Evolutionary conservation across 2,797 vertebrate genomes (phyloP).

Genomic region (Nasua narica): DNA sequence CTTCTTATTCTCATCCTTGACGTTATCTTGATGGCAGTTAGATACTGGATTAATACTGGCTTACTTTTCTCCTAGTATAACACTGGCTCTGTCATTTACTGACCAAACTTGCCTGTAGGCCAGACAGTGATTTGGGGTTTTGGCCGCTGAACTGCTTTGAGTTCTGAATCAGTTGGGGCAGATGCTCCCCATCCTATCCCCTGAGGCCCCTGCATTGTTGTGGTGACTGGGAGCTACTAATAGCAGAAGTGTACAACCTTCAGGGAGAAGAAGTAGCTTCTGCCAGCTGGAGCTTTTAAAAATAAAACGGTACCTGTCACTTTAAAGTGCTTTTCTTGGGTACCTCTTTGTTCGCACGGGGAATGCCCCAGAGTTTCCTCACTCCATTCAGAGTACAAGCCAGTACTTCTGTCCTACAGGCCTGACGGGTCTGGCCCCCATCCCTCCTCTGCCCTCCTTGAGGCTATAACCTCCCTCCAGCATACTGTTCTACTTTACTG

Average conservation of each 20-base stretch:
- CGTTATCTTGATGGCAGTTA: background rate
- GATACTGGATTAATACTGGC: background rate
- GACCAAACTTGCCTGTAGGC: background rate
- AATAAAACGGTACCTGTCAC: background rate
- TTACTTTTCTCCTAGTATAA: background rate
- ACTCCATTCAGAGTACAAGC: background rate
- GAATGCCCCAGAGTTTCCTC: background rate
- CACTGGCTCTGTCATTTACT: background rate
- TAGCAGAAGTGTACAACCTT: background rate
- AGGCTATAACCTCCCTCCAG: background rate
- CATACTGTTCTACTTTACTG: background rate
- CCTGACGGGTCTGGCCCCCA: background rate
- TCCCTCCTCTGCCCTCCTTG: background rate
- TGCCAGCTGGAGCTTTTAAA: background rate
- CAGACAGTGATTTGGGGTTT: background rate
- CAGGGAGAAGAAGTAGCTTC: background rate
- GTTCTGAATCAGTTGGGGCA: background rate
- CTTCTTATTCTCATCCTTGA: background rate
- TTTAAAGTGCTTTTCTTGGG: background rate
- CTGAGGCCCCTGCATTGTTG: too few species aligned
- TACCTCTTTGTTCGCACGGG: background rate
- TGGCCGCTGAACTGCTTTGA: background rate
- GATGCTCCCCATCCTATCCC: rapidly evolving
- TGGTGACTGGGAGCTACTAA: background rate
- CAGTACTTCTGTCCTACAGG: background rate